Percentiles rank a stretch among this genome's conserved stretches.
These are phyloP conservation scores for Cathartes aura DNA, from an alignment of 2,113 vertebrate species.

Conservation along the genomic window DNA sequence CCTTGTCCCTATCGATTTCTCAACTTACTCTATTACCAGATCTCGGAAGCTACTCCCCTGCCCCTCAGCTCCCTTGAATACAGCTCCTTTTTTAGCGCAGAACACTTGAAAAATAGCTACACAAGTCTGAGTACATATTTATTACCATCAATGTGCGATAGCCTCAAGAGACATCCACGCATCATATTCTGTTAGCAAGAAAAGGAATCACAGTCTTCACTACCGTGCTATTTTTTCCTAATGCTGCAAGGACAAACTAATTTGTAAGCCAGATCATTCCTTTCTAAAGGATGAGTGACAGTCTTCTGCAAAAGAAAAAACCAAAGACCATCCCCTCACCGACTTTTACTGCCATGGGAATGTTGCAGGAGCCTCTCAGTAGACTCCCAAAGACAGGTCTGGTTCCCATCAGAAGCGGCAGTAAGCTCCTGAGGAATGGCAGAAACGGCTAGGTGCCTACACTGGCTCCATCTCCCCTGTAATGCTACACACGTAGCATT, in stretches of 20 bases:
- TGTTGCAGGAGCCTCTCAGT: neutral
- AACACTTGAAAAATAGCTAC: constrained; percentile 17
- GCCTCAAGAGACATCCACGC: constrained; percentile 12
- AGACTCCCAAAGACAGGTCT: neutral
- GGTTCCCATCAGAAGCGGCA: neutral
- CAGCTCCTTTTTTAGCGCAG: neutral
- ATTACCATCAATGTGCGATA: neutral
- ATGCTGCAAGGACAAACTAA: constrained; percentile 34
- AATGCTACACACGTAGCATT: accelerated
- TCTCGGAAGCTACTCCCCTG: neutral
- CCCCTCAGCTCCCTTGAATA: neutral
- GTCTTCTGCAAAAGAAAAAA: neutral
- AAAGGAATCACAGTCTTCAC: constrained; percentile 5
- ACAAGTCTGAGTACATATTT: constrained; percentile 15
- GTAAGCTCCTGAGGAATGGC: neutral
- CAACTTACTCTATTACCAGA: neutral
- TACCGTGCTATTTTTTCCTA: constrained; percentile 21
- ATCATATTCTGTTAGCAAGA: constrained; percentile 44
- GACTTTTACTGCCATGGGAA: neutral
- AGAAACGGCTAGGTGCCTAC: neutral
- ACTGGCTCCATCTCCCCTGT: neutral
- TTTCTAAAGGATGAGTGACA: neutral
- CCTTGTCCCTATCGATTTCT: neutral
- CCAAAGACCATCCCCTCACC: accelerated
- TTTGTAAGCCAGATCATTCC: neutral